A percentile compares a stretch with the other conserved stretches of the same genome.
These are phyloP conservation scores for Brachypodius melanocephalos DNA, from an alignment of 2,113 vertebrate species.

Conservation along the genomic window DNA sequence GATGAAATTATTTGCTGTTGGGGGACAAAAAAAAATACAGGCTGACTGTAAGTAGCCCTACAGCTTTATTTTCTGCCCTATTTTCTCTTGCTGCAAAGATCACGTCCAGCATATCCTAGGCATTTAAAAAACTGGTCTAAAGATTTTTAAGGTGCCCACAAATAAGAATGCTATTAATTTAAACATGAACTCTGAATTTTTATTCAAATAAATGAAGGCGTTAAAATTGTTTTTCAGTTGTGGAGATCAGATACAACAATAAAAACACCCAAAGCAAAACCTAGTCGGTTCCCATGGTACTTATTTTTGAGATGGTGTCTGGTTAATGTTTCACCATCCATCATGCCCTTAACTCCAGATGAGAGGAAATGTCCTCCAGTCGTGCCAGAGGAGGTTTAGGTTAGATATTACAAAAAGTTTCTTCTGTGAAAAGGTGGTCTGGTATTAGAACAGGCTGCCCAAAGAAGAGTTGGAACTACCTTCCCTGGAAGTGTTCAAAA, in stretches of 20 bases:
- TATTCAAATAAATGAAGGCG: neutral
- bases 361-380: neutral
- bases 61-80: neutral
- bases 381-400: neutral
- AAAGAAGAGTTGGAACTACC: neutral
- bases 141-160: neutral
- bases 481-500: neutral
- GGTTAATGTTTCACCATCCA: neutral
- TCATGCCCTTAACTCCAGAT: neutral
- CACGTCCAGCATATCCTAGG: neutral
- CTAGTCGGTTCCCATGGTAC: neutral
- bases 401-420: neutral
- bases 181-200: neutral
- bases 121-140: neutral
- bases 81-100: neutral
- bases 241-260: neutral
- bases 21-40: neutral
- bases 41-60: neutral
- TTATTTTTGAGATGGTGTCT: neutral
- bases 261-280: neutral
- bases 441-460: neutral
- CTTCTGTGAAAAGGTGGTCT: neutral
- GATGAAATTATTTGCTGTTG: neutral
- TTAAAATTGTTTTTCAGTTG: neutral
- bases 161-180: neutral